Base-by-base conservation (phyloP, 1,140 invertebrate species). In the Temnothorax longispinosus region DNA sequence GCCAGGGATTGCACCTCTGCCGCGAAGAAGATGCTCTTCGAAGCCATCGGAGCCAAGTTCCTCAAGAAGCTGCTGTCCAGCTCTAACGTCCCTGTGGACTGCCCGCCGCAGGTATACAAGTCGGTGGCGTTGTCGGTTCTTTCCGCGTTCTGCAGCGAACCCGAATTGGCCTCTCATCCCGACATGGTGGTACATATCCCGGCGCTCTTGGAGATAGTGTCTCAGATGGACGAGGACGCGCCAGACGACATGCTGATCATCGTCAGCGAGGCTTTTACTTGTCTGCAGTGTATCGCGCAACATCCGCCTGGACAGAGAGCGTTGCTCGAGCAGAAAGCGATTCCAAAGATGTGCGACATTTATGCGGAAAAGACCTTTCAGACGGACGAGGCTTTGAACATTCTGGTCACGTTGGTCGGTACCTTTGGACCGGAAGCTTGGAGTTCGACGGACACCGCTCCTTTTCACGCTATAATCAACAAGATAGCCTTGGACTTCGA, bases 11-110 rank as follows among this genome's bases (percentile, higher is more conserved):
- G 98, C 91, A 97, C 96, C 84, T 93, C 96, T 2, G 94, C 95
- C 11, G 96, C 97, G 10, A 98, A 98, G 91, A 97, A 97, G 91
- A 95, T 97, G n/a, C 95, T 99, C 0, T 98, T 99, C 92, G 97
- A 98, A 95, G 97, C 97, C 0, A 98, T 99, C 88, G 98, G 98
- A 1, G 97, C 98, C 75, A 96, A 97, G 80, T 99, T 99, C 94
- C 93, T 99, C 15, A 97, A 97, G 91, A 97, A 98, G 85, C 94
- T 99, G 62, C 94, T 99, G n/a, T 96, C 96, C 3, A 97, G 96
- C 44, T 96, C 96, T 87, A 97, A 97, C 88, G 96, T 97, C 35
- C 97, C 98, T 77, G 97, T 97, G 76, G 98, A 98, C 90, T 98
- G 98, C 91, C 98, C 98, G 4, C 97, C 98, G 0, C 96, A 97